Evolutionary conservation across 2,797 vertebrate genomes (phyloP), one percentile per base, ranked within the genome.

Genomic region (Tapera naevia): DNA sequence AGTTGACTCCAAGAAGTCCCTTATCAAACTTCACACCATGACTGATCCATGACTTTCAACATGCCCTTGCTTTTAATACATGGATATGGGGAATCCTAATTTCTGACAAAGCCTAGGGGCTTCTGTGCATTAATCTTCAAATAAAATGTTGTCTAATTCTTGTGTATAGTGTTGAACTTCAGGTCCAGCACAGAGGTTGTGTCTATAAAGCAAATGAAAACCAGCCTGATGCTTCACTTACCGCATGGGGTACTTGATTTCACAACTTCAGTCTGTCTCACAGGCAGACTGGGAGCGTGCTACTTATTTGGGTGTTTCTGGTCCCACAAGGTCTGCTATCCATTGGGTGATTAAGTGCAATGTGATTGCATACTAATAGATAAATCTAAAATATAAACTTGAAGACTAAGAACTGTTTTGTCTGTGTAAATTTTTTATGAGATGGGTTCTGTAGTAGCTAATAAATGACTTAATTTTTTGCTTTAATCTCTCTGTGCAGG

Each of bases 401-500:
- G 24, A 41, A 76, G 27, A 13, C 11, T 28, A 7, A 66, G 57
- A 35, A 13, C 21, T 50, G 8, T 16, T 66, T 45, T 56, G 17
- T 21, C 39, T 61, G 4, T 61, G 17, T 62, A 15, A 11, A 5
- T 51, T 60, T 60, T 11, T 57, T 69, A 24, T 1, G 24, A 48
- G 17, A 4, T 80, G 17, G 2, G 6, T 33, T 86, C 57, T 81
- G 32, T 22, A 61, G 13, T 3, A 32, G 35, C 35, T 72, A 15
- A 61, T 37, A n/a, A 66, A 35, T 3, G 19, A 37, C 64, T 73
- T 39, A 5, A 28, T 50, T 48, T 79, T 67, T 71, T 94, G 17
- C 61, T 51, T 62, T 76, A 8, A 64, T 89, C 21, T 62, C 58
- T 86, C 71, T 46, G 6, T 56, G 50, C 97, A 99, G 99, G 97